Evolutionary conservation across 2,888 invertebrate genomes (phyloP).

Genomic region (Harmothoe impar): DNA sequence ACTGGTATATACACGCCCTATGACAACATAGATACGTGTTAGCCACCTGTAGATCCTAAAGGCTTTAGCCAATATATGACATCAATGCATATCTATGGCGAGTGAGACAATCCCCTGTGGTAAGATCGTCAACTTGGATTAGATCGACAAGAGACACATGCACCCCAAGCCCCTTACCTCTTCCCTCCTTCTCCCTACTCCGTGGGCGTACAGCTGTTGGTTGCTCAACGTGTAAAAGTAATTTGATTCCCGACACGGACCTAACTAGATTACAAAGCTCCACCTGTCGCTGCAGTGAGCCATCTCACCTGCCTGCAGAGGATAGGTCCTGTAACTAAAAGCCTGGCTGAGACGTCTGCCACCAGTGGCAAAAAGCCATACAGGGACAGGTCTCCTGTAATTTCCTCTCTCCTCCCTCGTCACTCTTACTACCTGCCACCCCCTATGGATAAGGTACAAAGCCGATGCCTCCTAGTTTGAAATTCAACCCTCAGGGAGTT

Average conservation of each 20-base stretch:
- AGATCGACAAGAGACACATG: background rate
- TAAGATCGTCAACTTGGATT: slow-evolving; percentile 10
- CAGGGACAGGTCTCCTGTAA: background rate
- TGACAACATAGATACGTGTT: too few relatives aligned
- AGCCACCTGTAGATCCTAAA: too few relatives aligned
- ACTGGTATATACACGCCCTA: too few relatives aligned
- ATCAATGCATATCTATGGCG: background rate
- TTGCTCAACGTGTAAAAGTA: background rate
- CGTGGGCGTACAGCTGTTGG: background rate
- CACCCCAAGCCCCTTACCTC: too few relatives aligned
- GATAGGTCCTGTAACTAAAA: background rate
- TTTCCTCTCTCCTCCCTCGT: background rate
- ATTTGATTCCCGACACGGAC: slow-evolving; percentile 11
- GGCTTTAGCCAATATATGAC: background rate
- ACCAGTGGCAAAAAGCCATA: background rate
- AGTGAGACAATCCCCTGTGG: background rate
- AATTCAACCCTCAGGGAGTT: too few relatives aligned
- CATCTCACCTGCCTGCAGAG: background rate
- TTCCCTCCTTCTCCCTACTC: background rate
- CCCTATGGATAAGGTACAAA: too few relatives aligned
- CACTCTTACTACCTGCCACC: background rate
- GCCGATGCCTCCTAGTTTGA: too few relatives aligned
- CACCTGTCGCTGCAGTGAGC: background rate
- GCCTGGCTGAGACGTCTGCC: background rate
- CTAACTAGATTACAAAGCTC: slow-evolving; percentile 5